A percentile compares a stretch with the other conserved stretches of the same genome.
Evolutionary conservation across 2,888 invertebrate genomes (phyloP).

Genomic region (Chymomyza procnemis): DNA sequence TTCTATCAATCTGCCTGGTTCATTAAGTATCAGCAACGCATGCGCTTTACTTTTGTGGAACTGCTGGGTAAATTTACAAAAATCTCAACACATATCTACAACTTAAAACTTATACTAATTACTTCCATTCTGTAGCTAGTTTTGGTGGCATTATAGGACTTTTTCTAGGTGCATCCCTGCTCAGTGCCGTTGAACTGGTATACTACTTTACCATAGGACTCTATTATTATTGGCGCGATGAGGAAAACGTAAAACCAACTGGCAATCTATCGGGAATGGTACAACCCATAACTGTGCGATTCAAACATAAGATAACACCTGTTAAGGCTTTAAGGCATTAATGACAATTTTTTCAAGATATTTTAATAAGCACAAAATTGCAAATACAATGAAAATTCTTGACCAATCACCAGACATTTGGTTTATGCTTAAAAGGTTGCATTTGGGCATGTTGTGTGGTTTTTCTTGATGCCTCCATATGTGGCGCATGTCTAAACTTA

Average conservation of each 20-base stretch:
- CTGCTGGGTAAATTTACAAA: constrained; percentile 71
- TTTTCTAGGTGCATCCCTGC: constrained; percentile 79
- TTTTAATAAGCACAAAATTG: neutral
- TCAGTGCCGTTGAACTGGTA: constrained; percentile 78
- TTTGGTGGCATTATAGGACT: constrained; percentile 80
- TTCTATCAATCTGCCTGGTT: constrained; percentile 76
- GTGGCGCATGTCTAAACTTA: constrained; percentile 21
- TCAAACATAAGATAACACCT: constrained; percentile 42
- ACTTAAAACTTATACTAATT: constrained; percentile 51
- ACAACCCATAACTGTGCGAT: constrained; percentile 26
- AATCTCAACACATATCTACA: neutral
- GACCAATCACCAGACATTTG: constrained; percentile 47
- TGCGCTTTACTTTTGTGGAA: constrained; percentile 78
- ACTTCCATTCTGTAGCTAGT: constrained; percentile 69
- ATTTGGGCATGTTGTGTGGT: constrained; percentile 25
- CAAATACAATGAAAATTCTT: neutral
- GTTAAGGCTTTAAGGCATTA: constrained; percentile 18
- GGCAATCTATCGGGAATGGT: no score
- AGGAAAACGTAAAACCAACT: constrained; percentile 23
- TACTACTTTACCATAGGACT: constrained; percentile 76
- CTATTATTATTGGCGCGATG: constrained; percentile 47
- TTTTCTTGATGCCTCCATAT: neutral
- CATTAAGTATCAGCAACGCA: constrained; percentile 76
- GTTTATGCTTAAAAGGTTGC: constrained; percentile 45
- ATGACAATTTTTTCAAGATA: constrained; percentile 14